Evolutionary conservation across 2,113 vertebrate genomes (phyloP).

Genomic region (Dasypus novemcinctus): DNA sequence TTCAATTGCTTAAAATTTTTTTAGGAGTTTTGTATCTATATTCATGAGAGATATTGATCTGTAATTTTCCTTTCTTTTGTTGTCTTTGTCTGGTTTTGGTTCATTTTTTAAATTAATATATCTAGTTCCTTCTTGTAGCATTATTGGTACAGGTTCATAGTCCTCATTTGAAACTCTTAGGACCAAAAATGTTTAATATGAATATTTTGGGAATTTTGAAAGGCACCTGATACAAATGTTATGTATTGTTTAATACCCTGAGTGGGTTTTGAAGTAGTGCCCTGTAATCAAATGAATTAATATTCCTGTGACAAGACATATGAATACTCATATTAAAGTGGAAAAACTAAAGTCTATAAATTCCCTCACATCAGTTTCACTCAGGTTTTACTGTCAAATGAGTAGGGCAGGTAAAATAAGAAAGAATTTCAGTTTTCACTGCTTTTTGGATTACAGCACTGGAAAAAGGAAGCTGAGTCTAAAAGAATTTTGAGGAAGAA

Average conservation of each 20-base stretch:
- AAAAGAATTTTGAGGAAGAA: conserved; percentile 41
- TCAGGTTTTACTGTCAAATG: conserved; percentile 6
- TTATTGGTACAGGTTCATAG: neutral
- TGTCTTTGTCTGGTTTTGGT: too few relatives aligned
- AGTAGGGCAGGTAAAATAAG: conserved; percentile 2
- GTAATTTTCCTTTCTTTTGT: too few relatives aligned
- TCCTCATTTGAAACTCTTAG: neutral
- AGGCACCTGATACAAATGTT: neutral
- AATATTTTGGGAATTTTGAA: neutral
- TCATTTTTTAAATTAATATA: neutral
- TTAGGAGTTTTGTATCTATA: too few relatives aligned
- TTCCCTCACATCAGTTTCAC: neutral
- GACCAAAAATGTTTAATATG: neutral
- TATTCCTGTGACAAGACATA: conserved; percentile 33
- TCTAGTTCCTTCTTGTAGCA: neutral
- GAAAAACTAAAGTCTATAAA: conserved; percentile 14
- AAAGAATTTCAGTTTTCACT: conserved; percentile 23
- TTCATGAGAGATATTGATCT: too few relatives aligned
- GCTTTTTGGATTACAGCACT: conserved; percentile 5
- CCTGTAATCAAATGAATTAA: neutral
- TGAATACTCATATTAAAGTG: neutral
- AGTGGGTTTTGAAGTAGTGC: neutral
- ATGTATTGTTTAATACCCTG: neutral
- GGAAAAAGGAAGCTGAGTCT: neutral
- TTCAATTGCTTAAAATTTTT: too few relatives aligned